Conservation (phyloP, 2,113 vertebrate species). For the Ammodramus savannarum region DNA sequence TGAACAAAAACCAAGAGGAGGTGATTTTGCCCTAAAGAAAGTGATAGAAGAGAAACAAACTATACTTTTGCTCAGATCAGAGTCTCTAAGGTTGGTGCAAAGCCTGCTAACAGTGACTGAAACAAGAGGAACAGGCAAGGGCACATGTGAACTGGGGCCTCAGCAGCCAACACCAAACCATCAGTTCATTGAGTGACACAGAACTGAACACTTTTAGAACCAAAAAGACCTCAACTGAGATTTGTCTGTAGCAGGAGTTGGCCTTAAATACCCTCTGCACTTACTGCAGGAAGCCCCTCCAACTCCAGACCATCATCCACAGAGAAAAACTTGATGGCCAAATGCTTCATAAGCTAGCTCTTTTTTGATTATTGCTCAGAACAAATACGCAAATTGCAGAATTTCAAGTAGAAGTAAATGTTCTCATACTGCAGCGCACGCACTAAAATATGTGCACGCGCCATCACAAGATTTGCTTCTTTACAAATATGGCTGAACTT, state of each 20-base stretch:
- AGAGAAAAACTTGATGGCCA: background rate
- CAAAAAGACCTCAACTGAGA: background rate
- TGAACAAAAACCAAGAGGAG: background rate
- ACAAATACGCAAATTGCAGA: conserved; percentile 22
- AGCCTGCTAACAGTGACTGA: background rate
- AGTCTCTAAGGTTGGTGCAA: background rate
- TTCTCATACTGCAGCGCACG: conserved; percentile 34
- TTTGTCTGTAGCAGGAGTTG: background rate
- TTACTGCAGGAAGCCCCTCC: background rate
- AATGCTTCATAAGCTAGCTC: background rate
- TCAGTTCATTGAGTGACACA: background rate
- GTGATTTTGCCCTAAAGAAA: background rate
- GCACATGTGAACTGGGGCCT: background rate
- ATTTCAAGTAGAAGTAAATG: conserved; percentile 43
- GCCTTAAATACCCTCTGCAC: background rate
- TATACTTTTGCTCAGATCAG: background rate
- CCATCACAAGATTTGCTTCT: conserved; percentile 55
- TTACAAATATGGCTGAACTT: conserved; percentile 60
- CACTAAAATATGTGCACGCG: conserved; percentile 43
- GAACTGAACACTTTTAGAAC: background rate
- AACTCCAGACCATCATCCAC: background rate
- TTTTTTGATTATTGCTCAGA: background rate
- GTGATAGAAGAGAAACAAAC: background rate
- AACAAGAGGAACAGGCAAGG: background rate
- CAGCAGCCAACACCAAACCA: background rate